Percentiles rank a stretch among this genome's conserved stretches.
phyloP scores from a whole-genome alignment of 2,113 vertebrate genomes.

The Petrocephalus microphthalmus region DNA sequence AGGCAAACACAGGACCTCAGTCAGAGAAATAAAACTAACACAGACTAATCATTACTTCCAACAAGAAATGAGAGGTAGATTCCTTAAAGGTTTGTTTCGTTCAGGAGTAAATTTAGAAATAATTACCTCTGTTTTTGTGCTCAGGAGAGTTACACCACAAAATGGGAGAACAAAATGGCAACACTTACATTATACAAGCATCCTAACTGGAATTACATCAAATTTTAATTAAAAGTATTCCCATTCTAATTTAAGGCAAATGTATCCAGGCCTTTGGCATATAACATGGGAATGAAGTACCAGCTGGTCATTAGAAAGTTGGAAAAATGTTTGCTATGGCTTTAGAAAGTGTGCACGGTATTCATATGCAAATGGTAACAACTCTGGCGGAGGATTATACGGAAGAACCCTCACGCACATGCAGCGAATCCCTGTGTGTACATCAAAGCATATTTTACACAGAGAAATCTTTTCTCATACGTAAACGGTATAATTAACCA shows the following conservation, averaged over 20 bases:
- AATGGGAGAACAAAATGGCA: background rate
- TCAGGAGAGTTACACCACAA: background rate
- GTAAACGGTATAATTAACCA: background rate
- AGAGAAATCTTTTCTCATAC: background rate
- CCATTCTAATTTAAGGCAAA: conserved; percentile 18
- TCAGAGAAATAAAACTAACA: background rate
- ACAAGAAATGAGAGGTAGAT: background rate
- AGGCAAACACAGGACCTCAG: background rate
- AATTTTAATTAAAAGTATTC: conserved; percentile 23
- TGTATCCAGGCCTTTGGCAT: conserved; percentile 19
- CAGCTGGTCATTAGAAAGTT: conserved; percentile 22
- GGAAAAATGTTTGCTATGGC: background rate
- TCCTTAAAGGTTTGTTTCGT: background rate
- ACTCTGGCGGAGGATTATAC: background rate
- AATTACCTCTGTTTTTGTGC: background rate
- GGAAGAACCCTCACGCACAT: background rate
- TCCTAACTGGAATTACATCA: conserved; percentile 14
- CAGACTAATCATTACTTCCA: background rate
- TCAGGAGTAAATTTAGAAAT: conserved; percentile 3
- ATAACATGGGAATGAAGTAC: background rate
- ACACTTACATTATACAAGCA: conserved; percentile 7
- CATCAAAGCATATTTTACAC: conserved; percentile 1
- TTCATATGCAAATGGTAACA: background rate
- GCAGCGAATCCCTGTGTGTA: background rate
- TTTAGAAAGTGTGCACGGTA: background rate